A percentile compares a stretch with the other conserved stretches of the same genome.
These are phyloP conservation scores for Lepidurus apus DNA, from an alignment of 1,140 invertebrate genomes.

Conservation along the genomic window DNA sequence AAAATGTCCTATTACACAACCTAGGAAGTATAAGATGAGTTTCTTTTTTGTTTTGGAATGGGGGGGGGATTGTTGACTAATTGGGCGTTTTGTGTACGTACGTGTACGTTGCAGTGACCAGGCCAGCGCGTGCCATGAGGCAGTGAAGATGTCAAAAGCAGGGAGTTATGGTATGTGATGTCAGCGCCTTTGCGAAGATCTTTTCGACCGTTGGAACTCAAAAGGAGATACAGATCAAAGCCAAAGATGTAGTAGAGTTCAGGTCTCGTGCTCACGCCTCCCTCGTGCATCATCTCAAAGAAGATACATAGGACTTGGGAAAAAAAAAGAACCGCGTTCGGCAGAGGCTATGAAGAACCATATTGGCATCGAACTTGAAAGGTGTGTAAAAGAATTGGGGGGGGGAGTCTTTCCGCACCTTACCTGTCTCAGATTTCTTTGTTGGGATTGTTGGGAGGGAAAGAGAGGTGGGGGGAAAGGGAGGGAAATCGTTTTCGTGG, in stretches of 20 bases:
- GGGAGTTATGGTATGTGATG: slow-evolving; percentile 18
- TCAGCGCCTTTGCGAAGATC: background rate
- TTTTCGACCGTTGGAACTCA: background rate
- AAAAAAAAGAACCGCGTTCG: background rate
- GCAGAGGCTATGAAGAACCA: background rate
- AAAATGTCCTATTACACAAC: too few species aligned
- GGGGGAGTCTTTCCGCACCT: background rate
- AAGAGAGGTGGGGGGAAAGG: background rate
- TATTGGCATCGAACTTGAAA: background rate
- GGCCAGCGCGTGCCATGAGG: background rate
- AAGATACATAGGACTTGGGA: background rate
- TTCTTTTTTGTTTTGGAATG: background rate
- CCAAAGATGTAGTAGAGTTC: too few species aligned
- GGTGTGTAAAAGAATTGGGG: background rate
- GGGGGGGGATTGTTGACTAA: background rate
- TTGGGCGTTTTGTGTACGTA: background rate
- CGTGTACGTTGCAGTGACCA: background rate
- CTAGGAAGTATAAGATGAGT: too few species aligned
- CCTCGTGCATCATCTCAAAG: background rate
- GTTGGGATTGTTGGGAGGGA: background rate
- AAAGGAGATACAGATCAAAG: background rate
- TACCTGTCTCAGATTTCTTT: background rate
- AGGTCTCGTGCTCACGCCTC: background rate
- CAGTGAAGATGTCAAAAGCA: slow-evolving; percentile 11
- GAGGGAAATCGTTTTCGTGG: background rate